Base-by-base conservation (phyloP, 2,797 vertebrate genomes). In the Mastacembelus armatus region DNA sequence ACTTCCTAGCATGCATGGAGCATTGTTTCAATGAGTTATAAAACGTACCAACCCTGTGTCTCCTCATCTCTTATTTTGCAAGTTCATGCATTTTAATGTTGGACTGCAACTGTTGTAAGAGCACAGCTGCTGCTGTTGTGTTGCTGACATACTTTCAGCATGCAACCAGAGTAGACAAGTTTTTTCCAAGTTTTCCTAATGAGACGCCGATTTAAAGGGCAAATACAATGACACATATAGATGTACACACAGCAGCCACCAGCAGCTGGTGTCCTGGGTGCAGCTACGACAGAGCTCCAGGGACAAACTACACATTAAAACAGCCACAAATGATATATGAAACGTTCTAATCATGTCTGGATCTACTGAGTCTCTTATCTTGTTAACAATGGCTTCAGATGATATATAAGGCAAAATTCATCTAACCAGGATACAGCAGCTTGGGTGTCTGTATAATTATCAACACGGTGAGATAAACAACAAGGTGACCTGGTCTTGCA, bases 401-500 rank as follows among this genome's bases (percentile, higher is more conserved):
- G 83, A 88, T 81, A 8, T 49, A 85, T 49, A 67, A 85, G 71
- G 74, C 66, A 15, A 73, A 74, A 56, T n/a, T 44, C 19, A 33
- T 66, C 71, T 50, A 45, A 65, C 42, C 76, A 48, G 65, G 30
- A 38, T 22, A 40, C 52, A 27, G 61, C 47, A 47, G 55, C 71
- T 47, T 6, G 68, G 19, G 5, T 12, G 51, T 32, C 29, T 57
- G 45, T 58, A 38, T 80, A 77, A 80, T 83, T 81, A 79, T 68
- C 42, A 74, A 18, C 70, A 52, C 2, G 24, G 40, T 24, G 12
- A 77, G 45, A 80, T 74, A 69, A 80, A 77, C 59, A 26, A 75
- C 63, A 86, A 87, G 80, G 78, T 85, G 81, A 85, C 86, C 88
- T 68, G 40, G 9, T 51, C 56, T 33, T 19, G 30, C 30, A 7